Percentiles rank a stretch among this genome's conserved stretches.
phyloP scores from a whole-genome alignment of 1,140 invertebrate species.

The Thereuonema tuberculata region DNA sequence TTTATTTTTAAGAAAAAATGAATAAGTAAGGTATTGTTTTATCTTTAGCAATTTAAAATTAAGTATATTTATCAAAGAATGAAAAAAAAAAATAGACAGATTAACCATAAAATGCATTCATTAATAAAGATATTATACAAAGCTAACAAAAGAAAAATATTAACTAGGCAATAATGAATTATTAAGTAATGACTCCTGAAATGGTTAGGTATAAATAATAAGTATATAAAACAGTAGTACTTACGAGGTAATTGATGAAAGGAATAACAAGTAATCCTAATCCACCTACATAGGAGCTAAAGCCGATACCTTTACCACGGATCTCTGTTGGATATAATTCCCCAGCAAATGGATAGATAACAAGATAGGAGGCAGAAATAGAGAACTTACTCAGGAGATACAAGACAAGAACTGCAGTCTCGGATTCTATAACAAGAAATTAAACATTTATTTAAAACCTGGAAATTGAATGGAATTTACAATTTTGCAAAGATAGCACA shows the following conservation, averaged over 20 bases:
- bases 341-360: conserved; percentile 45
- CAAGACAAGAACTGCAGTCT: no score
- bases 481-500: no score
- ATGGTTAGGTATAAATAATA: background rate
- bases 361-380: no score
- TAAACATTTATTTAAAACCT: no score
- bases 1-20: no score
- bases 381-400: no score
- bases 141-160: background rate
- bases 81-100: no score
- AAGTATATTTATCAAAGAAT: no score
- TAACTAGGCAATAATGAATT: background rate
- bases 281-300: conserved; percentile 47
- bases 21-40: no score
- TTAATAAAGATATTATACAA: background rate
- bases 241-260: conserved; percentile 51
- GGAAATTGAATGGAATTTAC: no score
- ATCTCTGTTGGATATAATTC: conserved; percentile 47
- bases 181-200: background rate
- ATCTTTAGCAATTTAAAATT: no score
- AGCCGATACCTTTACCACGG: conserved; percentile 45
- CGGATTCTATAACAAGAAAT: no score
- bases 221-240: background rate
- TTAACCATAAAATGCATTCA: background rate
- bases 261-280: conserved; percentile 47